phyloP scores from a whole-genome alignment of 2,797 vertebrate genomes.

The Pampus argenteus region DNA sequence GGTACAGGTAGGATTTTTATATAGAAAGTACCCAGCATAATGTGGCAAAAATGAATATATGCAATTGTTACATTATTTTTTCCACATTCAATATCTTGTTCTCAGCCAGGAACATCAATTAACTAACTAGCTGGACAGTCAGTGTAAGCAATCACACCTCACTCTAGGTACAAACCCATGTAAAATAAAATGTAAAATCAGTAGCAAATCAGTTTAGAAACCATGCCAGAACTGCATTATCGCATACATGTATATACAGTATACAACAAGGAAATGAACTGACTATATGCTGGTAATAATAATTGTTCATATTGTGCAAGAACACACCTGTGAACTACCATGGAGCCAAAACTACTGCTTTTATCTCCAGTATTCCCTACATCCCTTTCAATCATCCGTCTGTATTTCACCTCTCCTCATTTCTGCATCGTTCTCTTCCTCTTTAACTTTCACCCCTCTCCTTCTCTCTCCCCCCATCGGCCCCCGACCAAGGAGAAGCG shows the following conservation, averaged over 20 bases:
- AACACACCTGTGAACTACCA: slow-evolving; percentile 18
- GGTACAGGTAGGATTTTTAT: not conserved
- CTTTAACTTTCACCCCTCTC: slow-evolving; percentile 31
- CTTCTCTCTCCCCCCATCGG: slow-evolving; percentile 36
- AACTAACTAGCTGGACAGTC: not conserved
- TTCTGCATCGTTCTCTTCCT: slow-evolving; percentile 15
- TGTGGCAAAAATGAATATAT: not conserved
- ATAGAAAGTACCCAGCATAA: no score
- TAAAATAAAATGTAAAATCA: not conserved
- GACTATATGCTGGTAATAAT: not conserved
- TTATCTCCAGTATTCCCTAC: slow-evolving; percentile 6
- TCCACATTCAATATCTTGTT: not conserved
- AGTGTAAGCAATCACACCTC: not conserved
- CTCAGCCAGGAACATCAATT: not conserved
- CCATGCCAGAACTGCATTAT: not conserved
- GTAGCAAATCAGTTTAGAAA: not conserved
- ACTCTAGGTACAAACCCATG: not conserved
- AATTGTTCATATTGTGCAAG: not conserved
- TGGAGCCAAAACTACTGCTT: not conserved
- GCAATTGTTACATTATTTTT: slow-evolving; percentile 1
- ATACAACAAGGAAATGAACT: not conserved
- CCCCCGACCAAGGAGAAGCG: slow-evolving; percentile 76
- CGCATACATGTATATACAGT: not conserved
- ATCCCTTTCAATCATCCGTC: slow-evolving; percentile 35
- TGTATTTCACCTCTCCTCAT: slow-evolving; percentile 41